These are phyloP conservation scores for Drosophila ironensis DNA, from an alignment of 1,140 invertebrate genomes.

Conservation along the genomic window DNA sequence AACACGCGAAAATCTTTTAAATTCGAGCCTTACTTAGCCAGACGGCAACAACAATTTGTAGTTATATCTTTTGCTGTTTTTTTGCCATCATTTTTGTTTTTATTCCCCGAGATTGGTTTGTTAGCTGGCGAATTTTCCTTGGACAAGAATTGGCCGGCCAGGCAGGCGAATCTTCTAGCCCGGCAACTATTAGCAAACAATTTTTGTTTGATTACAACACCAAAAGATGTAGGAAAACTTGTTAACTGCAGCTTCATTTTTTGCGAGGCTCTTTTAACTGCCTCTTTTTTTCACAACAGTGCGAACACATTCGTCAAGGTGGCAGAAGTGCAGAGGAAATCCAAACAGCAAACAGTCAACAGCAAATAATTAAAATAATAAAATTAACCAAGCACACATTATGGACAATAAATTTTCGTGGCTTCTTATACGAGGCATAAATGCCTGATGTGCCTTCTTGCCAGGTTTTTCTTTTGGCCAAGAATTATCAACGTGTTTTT, in stretches of 20 bases:
- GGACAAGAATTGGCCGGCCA: conserved; percentile 49
- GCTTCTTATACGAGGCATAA: conserved; percentile 15
- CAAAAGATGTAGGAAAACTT: conserved; percentile 40
- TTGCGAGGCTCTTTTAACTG: neutral
- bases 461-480: conserved; percentile 20
- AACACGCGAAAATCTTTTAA: conserved; percentile 14
- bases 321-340: conserved; percentile 26
- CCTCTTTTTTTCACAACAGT: conserved; percentile 14
- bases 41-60: conserved; percentile 50
- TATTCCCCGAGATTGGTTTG: too few species aligned
- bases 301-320: conserved; percentile 49
- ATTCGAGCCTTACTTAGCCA: conserved; percentile 26
- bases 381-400: conserved; percentile 61
- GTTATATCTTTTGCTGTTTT: conserved; percentile 16
- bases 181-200: conserved; percentile 59
- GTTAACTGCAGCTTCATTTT: conserved; percentile 53
- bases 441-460: conserved; percentile 24
- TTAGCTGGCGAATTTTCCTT: conserved; percentile 47
- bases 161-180: conserved; percentile 32
- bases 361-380: conserved; percentile 73
- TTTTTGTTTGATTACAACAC: conserved; percentile 65
- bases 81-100: neutral
- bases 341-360: conserved; percentile 21
- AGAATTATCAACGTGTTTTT: conserved; percentile 57
- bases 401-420: conserved; percentile 45